phyloP scores from a whole-genome alignment of 2,888 invertebrate species.

The Invenusta paracnida region DNA sequence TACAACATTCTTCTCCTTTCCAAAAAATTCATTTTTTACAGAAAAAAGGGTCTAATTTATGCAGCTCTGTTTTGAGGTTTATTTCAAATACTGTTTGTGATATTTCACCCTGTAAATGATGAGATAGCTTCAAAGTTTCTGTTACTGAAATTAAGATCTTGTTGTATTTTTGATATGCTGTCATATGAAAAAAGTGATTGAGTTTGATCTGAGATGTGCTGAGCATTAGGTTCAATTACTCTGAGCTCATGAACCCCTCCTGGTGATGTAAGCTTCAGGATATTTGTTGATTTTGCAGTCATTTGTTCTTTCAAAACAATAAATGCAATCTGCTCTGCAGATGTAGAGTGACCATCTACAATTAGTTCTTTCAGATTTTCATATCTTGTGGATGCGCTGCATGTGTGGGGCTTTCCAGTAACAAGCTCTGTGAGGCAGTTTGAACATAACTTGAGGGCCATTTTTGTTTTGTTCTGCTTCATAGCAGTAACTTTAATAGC shows the following conservation, averaged over 20 bases:
- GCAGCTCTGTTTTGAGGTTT: not conserved
- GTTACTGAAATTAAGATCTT: not conserved
- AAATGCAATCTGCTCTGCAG: not conserved
- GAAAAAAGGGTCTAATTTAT: constrained; percentile 2
- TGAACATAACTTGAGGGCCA: not conserved
- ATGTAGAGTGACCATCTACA: not conserved
- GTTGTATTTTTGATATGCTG: not conserved
- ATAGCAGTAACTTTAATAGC: not conserved
- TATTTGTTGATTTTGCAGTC: not conserved
- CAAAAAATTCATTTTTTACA: not conserved
- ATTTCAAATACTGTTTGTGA: not conserved
- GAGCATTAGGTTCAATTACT: too few relatives aligned
- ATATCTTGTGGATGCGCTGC: not conserved
- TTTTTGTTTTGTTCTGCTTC: not conserved
- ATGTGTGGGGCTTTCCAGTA: not conserved
- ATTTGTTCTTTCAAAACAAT: not conserved
- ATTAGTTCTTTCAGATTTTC: not conserved
- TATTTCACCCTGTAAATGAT: not conserved
- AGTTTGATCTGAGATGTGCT: not conserved
- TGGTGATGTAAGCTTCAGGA: not conserved
- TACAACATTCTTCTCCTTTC: not conserved
- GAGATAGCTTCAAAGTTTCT: not conserved
- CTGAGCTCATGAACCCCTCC: not conserved
- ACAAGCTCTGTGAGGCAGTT: not conserved
- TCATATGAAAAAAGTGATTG: not conserved